Base-by-base conservation (phyloP, 2,888 invertebrate species). In the Cactoblastis cactorum region DNA sequence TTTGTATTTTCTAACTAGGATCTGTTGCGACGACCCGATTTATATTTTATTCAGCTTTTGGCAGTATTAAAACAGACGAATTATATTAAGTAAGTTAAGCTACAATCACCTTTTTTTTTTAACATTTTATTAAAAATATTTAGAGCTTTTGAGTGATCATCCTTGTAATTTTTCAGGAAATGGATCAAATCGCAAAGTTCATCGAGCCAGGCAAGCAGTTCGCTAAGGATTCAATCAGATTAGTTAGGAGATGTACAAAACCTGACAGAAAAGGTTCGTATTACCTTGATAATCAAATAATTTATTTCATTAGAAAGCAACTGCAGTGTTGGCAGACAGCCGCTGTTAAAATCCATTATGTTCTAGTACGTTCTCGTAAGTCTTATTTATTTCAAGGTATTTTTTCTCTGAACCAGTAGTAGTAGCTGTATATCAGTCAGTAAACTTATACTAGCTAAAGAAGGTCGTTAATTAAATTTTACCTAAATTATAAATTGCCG, bases 181-280 rank as follows among this genome's bases (percentile, higher is more conserved):
- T 99, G 99, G 99, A 99, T 92, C 98, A 99, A 92, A 95, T 99
- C 72, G 94, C 95, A 63, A 96, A 96, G 86, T 95, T 97, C 74
- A 92, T 98, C 55, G 98, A 98, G 84, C 99, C 99, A 71, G 97
- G 96, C 61, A 95, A 96, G 79, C 96, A 97, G 80, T 99, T 99
- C 84, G 94, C 98, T 73, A 99, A 99, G 91, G 99, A 99, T 85
- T 99, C 99, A 24, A 94, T 98, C 74, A 94, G 99, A 89, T 92
- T 99, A 74, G 98, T 99, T 35, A 99, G 99, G 87, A 95, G 99
- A 82, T 99, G 99, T 89, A 99, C 99, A 52, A 99, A 99, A 88
- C 99, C 99, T 50, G 99, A 99, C 82, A 94, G 98, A 76, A 98
- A 98, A 95, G 97, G 97, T 97, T 88, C 52, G 60, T 62, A 54